phyloP scores from a whole-genome alignment of 2,888 invertebrate genomes.

The Drosophila kuntzei region DNA sequence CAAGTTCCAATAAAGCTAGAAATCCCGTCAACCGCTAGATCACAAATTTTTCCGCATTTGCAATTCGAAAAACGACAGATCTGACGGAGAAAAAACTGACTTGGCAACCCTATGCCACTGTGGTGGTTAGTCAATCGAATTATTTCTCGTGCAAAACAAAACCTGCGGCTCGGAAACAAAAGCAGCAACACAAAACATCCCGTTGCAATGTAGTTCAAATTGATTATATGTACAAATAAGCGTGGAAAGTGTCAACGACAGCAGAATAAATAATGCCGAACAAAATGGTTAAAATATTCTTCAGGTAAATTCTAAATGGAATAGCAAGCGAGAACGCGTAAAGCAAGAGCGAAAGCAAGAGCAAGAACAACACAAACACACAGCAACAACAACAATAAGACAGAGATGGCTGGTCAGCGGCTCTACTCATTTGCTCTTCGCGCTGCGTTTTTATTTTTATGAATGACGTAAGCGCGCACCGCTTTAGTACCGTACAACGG shows the following conservation, averaged over 20 bases:
- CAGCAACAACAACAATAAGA: conserved; percentile 39
- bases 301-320: conserved; percentile 66
- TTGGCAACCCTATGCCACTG: too few species aligned
- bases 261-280: conserved; percentile 60
- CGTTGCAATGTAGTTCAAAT: conserved; percentile 54
- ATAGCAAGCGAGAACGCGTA: conserved; percentile 20
- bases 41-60: too few species aligned
- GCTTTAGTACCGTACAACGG: conserved; percentile 49
- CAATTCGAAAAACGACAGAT: too few species aligned
- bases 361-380: conserved; percentile 38
- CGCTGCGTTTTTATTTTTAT: conserved; percentile 73
- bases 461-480: conserved; percentile 75
- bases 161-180: conserved; percentile 32
- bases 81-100: too few species aligned
- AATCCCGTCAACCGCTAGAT: too few species aligned
- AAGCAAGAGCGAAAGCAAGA: conserved; percentile 28
- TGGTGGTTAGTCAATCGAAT: too few species aligned
- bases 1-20: too few species aligned
- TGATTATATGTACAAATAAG: conserved; percentile 27
- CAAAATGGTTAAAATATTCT: conserved; percentile 78
- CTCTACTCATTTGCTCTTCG: conserved; percentile 45
- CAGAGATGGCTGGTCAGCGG: conserved; percentile 36
- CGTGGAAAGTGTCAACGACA: conserved; percentile 41
- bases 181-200: conserved; percentile 15
- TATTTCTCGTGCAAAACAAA: conserved; percentile 50